Conservation (phyloP, 2,888 invertebrate genomes). For the Drosophila barbarae region DNA sequence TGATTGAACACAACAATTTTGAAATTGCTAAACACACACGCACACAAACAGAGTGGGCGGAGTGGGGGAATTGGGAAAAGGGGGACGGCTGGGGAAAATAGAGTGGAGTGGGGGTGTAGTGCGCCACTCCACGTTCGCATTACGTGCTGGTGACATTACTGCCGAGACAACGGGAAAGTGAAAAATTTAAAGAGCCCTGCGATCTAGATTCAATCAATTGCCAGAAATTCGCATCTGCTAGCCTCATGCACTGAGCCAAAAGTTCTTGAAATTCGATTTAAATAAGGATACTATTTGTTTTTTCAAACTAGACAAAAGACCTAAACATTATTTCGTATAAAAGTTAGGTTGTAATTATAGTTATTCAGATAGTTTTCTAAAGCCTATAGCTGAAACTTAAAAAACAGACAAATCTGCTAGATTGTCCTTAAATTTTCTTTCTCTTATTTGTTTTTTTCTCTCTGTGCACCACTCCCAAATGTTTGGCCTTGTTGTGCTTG, state of each 20-base stretch:
- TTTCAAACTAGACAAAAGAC: neutral
- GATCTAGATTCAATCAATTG: constrained; percentile 63
- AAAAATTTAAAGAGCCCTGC: constrained; percentile 64
- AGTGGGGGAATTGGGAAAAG: neutral
- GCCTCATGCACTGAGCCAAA: constrained; percentile 6
- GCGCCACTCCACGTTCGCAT: constrained; percentile 56
- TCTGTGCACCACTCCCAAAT: constrained; percentile 24
- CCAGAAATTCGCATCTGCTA: constrained; percentile 51
- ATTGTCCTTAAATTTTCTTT: neutral
- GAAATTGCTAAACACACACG: constrained; percentile 62
- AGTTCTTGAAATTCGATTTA: too few species aligned
- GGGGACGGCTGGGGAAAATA: constrained; percentile 7
- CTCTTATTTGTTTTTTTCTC: neutral
- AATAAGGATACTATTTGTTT: too few species aligned
- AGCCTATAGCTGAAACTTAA: neutral
- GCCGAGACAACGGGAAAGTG: constrained; percentile 56
- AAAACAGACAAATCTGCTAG: neutral
- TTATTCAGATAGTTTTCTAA: neutral
- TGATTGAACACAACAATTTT: constrained; percentile 74
- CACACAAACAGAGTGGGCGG: constrained; percentile 22
- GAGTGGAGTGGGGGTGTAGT: constrained; percentile 5
- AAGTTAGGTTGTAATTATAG: neutral
- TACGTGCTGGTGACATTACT: constrained; percentile 67
- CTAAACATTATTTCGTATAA: neutral
- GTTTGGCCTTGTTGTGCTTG: constrained; percentile 31